Conservation (phyloP, 2,888 invertebrate species). For the Cordilura impudica region DNA sequence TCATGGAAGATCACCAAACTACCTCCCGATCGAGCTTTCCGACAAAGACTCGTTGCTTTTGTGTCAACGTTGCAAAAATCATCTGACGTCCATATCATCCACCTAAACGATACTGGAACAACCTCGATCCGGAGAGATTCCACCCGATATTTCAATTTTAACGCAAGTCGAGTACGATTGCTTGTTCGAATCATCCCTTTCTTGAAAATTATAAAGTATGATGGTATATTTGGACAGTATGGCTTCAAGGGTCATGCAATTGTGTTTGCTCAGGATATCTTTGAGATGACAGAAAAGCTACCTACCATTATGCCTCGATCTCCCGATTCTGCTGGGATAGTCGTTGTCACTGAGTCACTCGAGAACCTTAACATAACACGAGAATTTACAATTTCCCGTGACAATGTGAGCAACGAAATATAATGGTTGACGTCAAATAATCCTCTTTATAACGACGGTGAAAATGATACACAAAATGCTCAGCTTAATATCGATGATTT, state of each 20-base stretch:
- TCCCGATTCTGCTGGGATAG: not conserved
- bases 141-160: no score
- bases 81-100: no score
- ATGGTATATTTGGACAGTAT: conserved; percentile 60
- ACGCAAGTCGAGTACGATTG: no score
- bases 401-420: not conserved
- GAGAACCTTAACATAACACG: not conserved
- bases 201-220: conserved; percentile 57
- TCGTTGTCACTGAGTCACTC: not conserved
- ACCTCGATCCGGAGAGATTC: no score
- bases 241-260: conserved; percentile 60
- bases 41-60: no score
- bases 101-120: no score
- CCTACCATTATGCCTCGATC: no score
- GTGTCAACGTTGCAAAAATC: no score
- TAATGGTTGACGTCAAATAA: not conserved
- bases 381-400: not conserved
- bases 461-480: not conserved
- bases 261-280: conserved; percentile 58
- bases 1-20: no score
- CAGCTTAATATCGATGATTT: not conserved
- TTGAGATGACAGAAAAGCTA: conserved; percentile 22
- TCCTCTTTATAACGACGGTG: not conserved
- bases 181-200: conserved; percentile 52
- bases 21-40: no score